Percentiles rank a stretch among this genome's conserved stretches.
Evolutionary conservation across 2,797 vertebrate species (phyloP).

Genomic region (Martes flavigula): DNA sequence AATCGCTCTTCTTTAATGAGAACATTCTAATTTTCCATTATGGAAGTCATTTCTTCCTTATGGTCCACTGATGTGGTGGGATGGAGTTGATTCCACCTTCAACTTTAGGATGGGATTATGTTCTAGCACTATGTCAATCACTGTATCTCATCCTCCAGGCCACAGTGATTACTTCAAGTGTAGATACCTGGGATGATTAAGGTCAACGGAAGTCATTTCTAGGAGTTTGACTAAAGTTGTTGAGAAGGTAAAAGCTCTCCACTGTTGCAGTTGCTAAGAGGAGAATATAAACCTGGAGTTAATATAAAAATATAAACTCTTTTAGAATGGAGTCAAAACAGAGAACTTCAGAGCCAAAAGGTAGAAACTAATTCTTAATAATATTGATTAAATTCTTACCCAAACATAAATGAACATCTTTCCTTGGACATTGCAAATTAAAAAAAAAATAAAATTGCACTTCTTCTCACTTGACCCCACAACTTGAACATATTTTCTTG

Average conservation of each 20-base stretch:
- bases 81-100: not conserved
- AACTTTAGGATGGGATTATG: not conserved
- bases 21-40: not conserved
- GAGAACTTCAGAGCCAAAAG: not conserved
- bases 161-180: not conserved
- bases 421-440: not conserved
- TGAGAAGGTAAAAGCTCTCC: not conserved
- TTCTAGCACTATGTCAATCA: not conserved
- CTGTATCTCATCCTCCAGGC: not conserved
- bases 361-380: not conserved
- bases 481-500: not conserved
- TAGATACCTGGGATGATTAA: not conserved
- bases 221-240: not conserved
- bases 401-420: not conserved
- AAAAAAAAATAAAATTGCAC: not conserved
- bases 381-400: not conserved
- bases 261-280: not conserved
- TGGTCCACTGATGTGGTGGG: not conserved
- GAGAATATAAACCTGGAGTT: not conserved
- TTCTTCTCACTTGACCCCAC: not conserved
- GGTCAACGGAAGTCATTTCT: not conserved
- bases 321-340: not conserved
- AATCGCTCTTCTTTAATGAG: not conserved
- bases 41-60: not conserved
- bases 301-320: not conserved